These are phyloP conservation scores for Drosophila ustulata DNA, from an alignment of 2,888 invertebrate genomes.

Conservation along the genomic window DNA sequence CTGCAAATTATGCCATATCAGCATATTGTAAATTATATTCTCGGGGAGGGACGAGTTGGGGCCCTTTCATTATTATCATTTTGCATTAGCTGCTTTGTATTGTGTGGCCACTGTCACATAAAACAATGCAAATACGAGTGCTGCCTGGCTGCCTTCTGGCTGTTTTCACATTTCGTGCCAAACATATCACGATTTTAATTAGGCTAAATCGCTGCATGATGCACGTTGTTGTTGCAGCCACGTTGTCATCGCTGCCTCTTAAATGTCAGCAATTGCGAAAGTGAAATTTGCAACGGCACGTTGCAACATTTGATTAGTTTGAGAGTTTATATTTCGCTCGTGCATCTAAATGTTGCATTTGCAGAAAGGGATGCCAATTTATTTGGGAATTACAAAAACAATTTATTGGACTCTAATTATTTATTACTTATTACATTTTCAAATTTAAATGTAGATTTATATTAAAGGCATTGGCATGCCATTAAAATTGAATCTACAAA, in stretches of 20 bases:
- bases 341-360: slow-evolving; percentile 4
- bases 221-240: slow-evolving; percentile 12
- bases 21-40: slow-evolving; percentile 26
- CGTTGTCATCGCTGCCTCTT: slow-evolving; percentile 2
- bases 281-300: slow-evolving; percentile 32
- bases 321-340: neutral
- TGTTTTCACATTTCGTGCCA: slow-evolving; percentile 13
- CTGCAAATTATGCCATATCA: slow-evolving; percentile 44
- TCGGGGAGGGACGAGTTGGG: neutral
- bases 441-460: neutral
- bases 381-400: neutral
- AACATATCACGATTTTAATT: slow-evolving; percentile 50
- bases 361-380: neutral
- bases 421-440: neutral
- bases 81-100: slow-evolving; percentile 42
- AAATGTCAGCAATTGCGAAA: slow-evolving; percentile 34
- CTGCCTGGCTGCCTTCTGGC: slow-evolving; percentile 4
- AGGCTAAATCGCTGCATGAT: slow-evolving; percentile 47
- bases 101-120: slow-evolving; percentile 27
- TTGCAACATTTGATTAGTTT: slow-evolving; percentile 9
- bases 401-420: neutral
- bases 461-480: too few relatives aligned
- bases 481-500: too few relatives aligned
- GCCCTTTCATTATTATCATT: slow-evolving; percentile 26
- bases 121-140: slow-evolving; percentile 38